Evolutionary conservation across 2,888 invertebrate species (phyloP).

Genomic region (Nomada flava): DNA sequence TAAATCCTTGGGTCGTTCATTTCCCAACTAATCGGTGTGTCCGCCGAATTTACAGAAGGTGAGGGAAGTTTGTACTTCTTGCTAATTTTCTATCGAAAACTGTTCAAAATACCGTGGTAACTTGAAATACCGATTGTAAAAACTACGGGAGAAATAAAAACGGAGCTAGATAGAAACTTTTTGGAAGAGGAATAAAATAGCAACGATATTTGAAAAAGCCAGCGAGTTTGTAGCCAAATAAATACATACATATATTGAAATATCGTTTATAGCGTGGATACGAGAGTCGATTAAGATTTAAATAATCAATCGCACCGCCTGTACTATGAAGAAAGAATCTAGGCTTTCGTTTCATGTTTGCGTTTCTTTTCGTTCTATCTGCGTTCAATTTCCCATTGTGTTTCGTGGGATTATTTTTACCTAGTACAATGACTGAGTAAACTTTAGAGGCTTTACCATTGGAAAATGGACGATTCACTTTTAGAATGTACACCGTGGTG

Average conservation of each 20-base stretch:
- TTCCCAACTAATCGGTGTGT: slow-evolving; percentile 44
- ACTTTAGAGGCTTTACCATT: slow-evolving; percentile 39
- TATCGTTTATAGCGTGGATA: slow-evolving; percentile 27
- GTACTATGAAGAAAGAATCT: slow-evolving; percentile 1
- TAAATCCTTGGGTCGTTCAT: slow-evolving; percentile 55
- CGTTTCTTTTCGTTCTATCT: background rate
- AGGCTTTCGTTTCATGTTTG: slow-evolving; percentile 27
- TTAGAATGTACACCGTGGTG: slow-evolving; percentile 46
- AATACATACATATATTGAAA: slow-evolving; percentile 6
- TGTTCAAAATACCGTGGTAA: slow-evolving; percentile 16
- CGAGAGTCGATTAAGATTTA: slow-evolving; percentile 7
- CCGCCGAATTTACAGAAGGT: slow-evolving; percentile 20
- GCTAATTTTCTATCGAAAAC: slow-evolving; percentile 38
- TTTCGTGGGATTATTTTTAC: slow-evolving; percentile 22
- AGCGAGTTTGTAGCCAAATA: slow-evolving; percentile 35
- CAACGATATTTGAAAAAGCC: slow-evolving; percentile 17
- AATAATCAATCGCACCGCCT: slow-evolving; percentile 20
- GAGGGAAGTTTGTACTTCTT: slow-evolving; percentile 30
- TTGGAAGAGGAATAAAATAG: slow-evolving; percentile 18
- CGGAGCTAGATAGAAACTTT: slow-evolving; percentile 28
- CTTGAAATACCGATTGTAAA: slow-evolving; percentile 6
- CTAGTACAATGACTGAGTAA: slow-evolving; percentile 36
- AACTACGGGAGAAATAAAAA: background rate
- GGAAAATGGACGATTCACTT: slow-evolving; percentile 58
- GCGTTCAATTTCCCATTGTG: slow-evolving; percentile 33